Conservation (phyloP, 2,797 vertebrate genomes). For the Coendou prehensilis region DNA sequence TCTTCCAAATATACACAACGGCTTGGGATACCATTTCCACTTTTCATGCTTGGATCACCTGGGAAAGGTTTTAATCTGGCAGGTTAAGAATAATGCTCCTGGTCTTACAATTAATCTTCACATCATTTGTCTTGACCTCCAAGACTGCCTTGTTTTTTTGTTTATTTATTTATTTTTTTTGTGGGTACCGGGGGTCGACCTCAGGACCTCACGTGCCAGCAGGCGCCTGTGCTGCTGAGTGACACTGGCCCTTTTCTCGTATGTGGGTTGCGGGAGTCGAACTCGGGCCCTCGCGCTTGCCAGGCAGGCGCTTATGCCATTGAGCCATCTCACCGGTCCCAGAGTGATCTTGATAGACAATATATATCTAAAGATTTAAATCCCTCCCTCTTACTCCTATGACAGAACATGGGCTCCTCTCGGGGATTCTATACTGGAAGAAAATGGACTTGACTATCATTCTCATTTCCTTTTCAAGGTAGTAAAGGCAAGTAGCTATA, state of each 20-base stretch:
- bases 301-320: too few relatives aligned
- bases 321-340: background rate
- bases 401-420: background rate
- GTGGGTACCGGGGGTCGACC: too few relatives aligned
- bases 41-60: conserved; percentile 97
- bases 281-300: too few relatives aligned
- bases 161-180: too few relatives aligned
- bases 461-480: conserved; percentile 11
- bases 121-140: conserved; percentile 53
- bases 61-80: conserved; percentile 60
- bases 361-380: conserved; percentile 11
- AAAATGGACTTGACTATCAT: conserved; percentile 22
- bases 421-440: background rate
- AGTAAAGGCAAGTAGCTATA: conserved; percentile 2
- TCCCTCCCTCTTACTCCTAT: too few relatives aligned
- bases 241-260: too few relatives aligned
- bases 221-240: too few relatives aligned
- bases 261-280: too few relatives aligned
- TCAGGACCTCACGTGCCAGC: too few relatives aligned
- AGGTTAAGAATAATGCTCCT: conserved; percentile 67
- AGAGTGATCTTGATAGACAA: conserved; percentile 44
- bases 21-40: conserved; percentile 96
- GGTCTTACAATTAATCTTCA: background rate
- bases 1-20: conserved; percentile 98
- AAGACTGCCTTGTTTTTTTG: background rate